These are phyloP conservation scores for Catharus fuscescens DNA, from an alignment of 2,113 vertebrate genomes.

Conservation along the genomic window DNA sequence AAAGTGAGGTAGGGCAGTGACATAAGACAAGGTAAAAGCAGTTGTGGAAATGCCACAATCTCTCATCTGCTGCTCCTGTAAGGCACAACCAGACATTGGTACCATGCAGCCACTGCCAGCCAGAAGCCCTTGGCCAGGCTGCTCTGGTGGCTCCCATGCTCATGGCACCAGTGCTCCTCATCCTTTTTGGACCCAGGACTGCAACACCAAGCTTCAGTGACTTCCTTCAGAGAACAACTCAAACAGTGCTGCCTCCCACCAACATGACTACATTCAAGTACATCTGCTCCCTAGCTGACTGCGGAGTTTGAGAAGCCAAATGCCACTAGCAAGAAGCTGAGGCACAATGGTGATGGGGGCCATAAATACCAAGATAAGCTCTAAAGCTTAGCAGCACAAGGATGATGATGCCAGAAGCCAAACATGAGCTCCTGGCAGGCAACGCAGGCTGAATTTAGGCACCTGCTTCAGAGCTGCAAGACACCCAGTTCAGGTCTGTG, in stretches of 20 bases:
- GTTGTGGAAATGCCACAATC: background rate
- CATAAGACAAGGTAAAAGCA: background rate
- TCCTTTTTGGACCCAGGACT: background rate
- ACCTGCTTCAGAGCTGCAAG: background rate
- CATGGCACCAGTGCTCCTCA: background rate
- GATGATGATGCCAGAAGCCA: background rate
- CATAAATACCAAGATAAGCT: slow-evolving; percentile 1
- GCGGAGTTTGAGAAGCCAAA: background rate
- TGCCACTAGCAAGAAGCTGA: background rate
- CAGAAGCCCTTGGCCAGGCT: background rate
- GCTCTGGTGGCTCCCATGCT: background rate
- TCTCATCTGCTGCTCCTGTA: background rate
- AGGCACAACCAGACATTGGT: background rate
- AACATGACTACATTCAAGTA: accelerated
- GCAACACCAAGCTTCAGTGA: background rate
- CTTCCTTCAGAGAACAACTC: background rate
- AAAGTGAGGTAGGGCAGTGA: background rate
- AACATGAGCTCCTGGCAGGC: background rate
- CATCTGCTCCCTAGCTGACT: background rate
- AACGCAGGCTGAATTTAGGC: background rate
- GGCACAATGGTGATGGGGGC: background rate
- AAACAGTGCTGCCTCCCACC: background rate
- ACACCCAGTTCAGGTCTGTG: background rate
- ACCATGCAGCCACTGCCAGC: background rate
- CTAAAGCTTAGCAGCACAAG: background rate